Percentiles rank a stretch among this genome's conserved stretches.
phyloP scores from a whole-genome alignment of 2,888 invertebrate genomes.

The Drosophila falleni region DNA sequence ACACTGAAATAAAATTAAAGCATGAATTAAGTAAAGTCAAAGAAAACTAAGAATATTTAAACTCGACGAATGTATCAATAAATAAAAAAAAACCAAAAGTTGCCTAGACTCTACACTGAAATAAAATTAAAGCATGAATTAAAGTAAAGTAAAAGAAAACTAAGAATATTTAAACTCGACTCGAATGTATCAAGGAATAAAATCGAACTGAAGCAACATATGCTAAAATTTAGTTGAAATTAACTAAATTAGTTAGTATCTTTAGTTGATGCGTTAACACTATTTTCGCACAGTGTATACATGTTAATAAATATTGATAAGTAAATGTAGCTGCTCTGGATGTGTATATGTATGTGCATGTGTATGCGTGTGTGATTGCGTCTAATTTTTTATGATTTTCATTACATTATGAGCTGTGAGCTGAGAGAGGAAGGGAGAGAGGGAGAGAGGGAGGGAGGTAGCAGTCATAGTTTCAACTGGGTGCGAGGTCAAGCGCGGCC shows the following conservation, averaged over 20 bases:
- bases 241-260: not conserved
- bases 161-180: not conserved
- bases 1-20: not conserved
- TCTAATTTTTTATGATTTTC: slow-evolving; percentile 63
- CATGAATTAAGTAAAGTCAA: not conserved
- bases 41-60: not conserved
- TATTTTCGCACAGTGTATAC: slow-evolving; percentile 30
- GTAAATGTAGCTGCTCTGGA: slow-evolving; percentile 9
- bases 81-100: not conserved
- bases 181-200: not conserved
- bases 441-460: slow-evolving; percentile 4
- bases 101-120: not conserved
- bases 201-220: not conserved
- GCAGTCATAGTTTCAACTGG: slow-evolving; percentile 33
- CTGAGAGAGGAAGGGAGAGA: not conserved
- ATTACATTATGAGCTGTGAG: slow-evolving; percentile 47
- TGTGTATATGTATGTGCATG: slow-evolving; percentile 10
- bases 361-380: slow-evolving; percentile 31
- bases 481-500: slow-evolving; percentile 62
- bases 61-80: not conserved
- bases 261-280: not conserved
- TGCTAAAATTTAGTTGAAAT: not conserved
- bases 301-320: slow-evolving; percentile 48
- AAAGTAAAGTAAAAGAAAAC: not conserved
- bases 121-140: not conserved